Conservation (phyloP, 2,888 invertebrate species). For the Pocota personata region DNA sequence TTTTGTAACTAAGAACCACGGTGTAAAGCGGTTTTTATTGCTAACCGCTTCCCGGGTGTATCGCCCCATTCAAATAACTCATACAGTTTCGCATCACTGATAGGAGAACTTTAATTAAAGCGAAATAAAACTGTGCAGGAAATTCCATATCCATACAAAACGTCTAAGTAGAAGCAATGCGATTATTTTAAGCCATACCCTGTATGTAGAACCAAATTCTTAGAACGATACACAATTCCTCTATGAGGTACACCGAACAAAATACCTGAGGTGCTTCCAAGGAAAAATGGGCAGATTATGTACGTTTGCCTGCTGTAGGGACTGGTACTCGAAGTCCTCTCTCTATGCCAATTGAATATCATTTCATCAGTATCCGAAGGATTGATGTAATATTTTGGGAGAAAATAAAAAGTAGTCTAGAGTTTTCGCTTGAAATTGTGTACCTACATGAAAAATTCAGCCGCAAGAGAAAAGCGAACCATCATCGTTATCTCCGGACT, state of each 20-base stretch:
- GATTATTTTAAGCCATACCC: neutral
- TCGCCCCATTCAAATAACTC: too few relatives aligned
- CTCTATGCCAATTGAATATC: conserved; percentile 19
- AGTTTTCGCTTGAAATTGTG: conserved; percentile 13
- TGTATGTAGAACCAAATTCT: neutral
- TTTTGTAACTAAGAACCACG: too few relatives aligned
- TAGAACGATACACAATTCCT: neutral
- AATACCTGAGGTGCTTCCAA: neutral
- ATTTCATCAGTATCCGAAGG: conserved; percentile 16
- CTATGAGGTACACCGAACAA: neutral
- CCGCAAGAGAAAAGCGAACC: neutral
- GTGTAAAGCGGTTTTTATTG: too few relatives aligned
- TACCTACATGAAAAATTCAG: conserved; percentile 29
- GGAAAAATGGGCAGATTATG: neutral
- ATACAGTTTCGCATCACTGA: neutral
- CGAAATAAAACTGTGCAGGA: conserved; percentile 7
- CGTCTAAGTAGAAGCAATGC: neutral
- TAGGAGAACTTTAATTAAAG: conserved; percentile 16
- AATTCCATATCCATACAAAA: neutral
- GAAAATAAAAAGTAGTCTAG: neutral
- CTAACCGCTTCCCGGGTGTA: too few relatives aligned
- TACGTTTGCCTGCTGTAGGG: too few relatives aligned
- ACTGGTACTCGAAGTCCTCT: too few relatives aligned
- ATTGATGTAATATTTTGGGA: conserved; percentile 11
- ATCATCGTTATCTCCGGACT: neutral